phyloP scores from a whole-genome alignment of 2,888 invertebrate species.

The Drosophila histrio region DNA sequence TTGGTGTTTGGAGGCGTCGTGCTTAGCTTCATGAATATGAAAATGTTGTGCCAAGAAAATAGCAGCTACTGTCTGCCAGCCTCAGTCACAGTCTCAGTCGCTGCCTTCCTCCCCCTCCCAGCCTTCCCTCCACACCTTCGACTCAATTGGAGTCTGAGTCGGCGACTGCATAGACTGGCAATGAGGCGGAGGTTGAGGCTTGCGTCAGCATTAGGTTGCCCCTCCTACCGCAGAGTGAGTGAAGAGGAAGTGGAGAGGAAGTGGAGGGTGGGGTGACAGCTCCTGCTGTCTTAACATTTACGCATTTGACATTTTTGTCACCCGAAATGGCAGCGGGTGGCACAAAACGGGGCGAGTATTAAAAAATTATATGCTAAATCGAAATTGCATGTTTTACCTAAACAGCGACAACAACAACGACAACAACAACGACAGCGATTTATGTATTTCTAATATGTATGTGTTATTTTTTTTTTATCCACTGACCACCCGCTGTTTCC shows the following conservation, averaged over 20 bases:
- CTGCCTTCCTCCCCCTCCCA: background rate
- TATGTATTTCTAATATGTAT: conserved; percentile 68
- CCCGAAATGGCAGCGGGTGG: conserved; percentile 74
- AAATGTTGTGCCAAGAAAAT: conserved; percentile 71
- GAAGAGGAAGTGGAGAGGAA: background rate
- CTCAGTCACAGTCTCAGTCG: background rate
- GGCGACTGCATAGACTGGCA: background rate
- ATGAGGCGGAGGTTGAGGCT: conserved; percentile 27
- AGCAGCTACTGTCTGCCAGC: conserved; percentile 55
- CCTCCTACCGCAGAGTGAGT: background rate
- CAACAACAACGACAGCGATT: conserved; percentile 40
- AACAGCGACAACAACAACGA: conserved; percentile 59
- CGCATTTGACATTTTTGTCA: conserved; percentile 80
- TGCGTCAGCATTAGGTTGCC: conserved; percentile 62
- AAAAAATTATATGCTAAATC: conserved; percentile 81
- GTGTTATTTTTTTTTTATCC: conserved; percentile 11
- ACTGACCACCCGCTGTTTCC: conserved; percentile 56
- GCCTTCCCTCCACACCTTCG: background rate
- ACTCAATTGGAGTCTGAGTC: background rate
- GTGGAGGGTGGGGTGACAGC: background rate
- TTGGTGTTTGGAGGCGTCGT: conserved; percentile 8
- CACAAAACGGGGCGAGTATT: conserved; percentile 48
- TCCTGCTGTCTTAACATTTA: conserved; percentile 72
- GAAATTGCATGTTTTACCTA: conserved; percentile 81
- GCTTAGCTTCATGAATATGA: conserved; percentile 70